These are phyloP conservation scores for Athene cunicularia DNA, from an alignment of 2,113 vertebrate genomes.

Conservation along the genomic window DNA sequence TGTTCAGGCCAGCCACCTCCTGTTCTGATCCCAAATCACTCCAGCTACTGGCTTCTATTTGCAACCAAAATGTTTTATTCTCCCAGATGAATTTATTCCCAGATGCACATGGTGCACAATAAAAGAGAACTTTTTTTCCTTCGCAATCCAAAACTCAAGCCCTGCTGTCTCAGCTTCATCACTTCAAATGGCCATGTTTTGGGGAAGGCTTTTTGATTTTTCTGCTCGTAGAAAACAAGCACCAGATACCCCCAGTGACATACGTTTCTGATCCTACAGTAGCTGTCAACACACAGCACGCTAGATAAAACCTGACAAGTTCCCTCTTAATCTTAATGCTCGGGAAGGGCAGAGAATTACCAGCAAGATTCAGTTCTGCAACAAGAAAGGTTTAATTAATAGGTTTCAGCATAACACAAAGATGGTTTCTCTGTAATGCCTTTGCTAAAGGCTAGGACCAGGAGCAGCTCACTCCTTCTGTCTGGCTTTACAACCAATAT, in stretches of 20 bases:
- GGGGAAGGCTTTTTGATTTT: not conserved
- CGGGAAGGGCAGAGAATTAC: not conserved
- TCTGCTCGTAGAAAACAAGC: not conserved
- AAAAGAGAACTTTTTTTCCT: not conserved
- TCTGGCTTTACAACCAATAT: not conserved
- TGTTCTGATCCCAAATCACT: not conserved
- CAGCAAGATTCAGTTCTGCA: not conserved
- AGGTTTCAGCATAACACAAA: not conserved
- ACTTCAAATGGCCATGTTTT: rapidly evolving
- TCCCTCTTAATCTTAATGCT: not conserved
- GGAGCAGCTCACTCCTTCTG: not conserved
- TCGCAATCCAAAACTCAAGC: not conserved
- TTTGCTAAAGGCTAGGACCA: not conserved
- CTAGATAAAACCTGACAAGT: not conserved
- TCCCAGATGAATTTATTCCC: not conserved
- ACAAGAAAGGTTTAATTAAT: not conserved
- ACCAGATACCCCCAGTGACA: not conserved
- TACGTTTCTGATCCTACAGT: not conserved
- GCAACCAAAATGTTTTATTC: not conserved
- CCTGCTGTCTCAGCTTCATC: not conserved
- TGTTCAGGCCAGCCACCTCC: not conserved
- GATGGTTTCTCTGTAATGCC: not conserved
- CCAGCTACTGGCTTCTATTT: not conserved
- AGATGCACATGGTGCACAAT: not conserved
- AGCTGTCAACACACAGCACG: rapidly evolving